Conservation (phyloP, 2,797 vertebrate genomes). For the Melanotaenia boesemani region DNA sequence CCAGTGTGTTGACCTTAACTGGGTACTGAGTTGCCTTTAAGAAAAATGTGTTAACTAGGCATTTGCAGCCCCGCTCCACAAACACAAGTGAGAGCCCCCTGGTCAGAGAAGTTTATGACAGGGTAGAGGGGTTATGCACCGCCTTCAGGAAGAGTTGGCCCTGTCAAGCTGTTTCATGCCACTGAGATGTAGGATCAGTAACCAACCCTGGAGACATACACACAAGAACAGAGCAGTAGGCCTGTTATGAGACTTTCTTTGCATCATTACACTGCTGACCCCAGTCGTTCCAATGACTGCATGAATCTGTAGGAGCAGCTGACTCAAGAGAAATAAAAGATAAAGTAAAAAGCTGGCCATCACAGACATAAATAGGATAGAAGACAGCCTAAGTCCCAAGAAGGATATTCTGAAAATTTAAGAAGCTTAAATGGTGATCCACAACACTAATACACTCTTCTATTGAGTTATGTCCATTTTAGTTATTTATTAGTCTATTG, state of each 20-base stretch:
- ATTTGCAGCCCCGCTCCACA: neutral
- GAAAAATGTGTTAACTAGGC: slow-evolving; percentile 16
- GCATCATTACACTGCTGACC: slow-evolving; percentile 62
- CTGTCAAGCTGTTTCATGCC: slow-evolving; percentile 74
- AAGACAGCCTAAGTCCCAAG: slow-evolving; percentile 18
- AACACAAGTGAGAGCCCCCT: slow-evolving; percentile 18
- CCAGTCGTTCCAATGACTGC: slow-evolving; percentile 29
- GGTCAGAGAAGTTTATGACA: slow-evolving; percentile 24
- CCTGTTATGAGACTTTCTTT: slow-evolving; percentile 47
- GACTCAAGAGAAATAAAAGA: slow-evolving; percentile 19
- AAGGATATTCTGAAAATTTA: slow-evolving; percentile 36
- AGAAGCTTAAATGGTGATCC: slow-evolving; percentile 41
- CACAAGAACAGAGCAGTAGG: slow-evolving; percentile 30
- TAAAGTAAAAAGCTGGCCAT: slow-evolving; percentile 31
- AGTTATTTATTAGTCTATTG: slow-evolving; percentile 69
- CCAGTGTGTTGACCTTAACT: slow-evolving; percentile 17
- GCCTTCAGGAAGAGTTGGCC: slow-evolving; percentile 67
- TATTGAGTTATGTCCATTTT: slow-evolving; percentile 63
- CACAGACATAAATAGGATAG: slow-evolving; percentile 27
- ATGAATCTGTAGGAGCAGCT: slow-evolving; percentile 33
- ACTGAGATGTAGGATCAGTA: slow-evolving; percentile 62
- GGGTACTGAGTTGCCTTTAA: slow-evolving; percentile 25
- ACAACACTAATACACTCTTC: slow-evolving; percentile 58
- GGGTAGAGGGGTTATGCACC: slow-evolving; percentile 25
- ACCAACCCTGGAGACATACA: slow-evolving; percentile 48